A percentile compares a stretch with the other conserved stretches of the same genome.
phyloP scores from a whole-genome alignment of 2,888 invertebrate species.

The Mimumesa dahlbomi region DNA sequence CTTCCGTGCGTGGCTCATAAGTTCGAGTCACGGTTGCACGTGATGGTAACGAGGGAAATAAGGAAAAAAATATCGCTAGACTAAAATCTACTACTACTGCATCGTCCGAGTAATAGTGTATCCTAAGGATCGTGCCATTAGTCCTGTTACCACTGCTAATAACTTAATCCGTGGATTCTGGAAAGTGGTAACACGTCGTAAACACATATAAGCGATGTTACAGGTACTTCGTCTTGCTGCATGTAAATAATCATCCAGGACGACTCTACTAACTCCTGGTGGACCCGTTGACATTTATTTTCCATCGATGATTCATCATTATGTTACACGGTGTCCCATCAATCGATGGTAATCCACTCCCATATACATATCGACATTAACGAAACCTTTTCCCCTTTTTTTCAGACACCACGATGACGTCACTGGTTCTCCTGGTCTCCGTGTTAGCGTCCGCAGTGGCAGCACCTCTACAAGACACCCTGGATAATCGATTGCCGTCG shows the following conservation, averaged over 20 bases:
- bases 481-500: slow-evolving; percentile 25
- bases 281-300: too few species aligned
- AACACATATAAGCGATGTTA: slow-evolving; percentile 19
- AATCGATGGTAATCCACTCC: too few species aligned
- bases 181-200: slow-evolving; percentile 1
- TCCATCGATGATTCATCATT: too few species aligned
- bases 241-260: too few species aligned
- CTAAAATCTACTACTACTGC: too few species aligned
- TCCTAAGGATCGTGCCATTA: neutral
- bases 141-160: neutral
- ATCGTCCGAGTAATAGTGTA: neutral
- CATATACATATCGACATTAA: too few species aligned
- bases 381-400: slow-evolving; percentile 6
- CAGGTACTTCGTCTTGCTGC: too few species aligned
- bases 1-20: neutral
- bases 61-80: too few species aligned
- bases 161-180: slow-evolving; percentile 24
- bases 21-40: neutral
- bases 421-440: slow-evolving; percentile 45
- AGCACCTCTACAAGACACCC: slow-evolving; percentile 38
- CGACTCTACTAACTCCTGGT: too few species aligned
- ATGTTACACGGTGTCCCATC: too few species aligned
- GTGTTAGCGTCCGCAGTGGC: slow-evolving; percentile 36
- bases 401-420: slow-evolving; percentile 49
- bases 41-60: neutral